phyloP scores from a whole-genome alignment of 2,797 vertebrate species.

The Darevskia nairensis region DNA sequence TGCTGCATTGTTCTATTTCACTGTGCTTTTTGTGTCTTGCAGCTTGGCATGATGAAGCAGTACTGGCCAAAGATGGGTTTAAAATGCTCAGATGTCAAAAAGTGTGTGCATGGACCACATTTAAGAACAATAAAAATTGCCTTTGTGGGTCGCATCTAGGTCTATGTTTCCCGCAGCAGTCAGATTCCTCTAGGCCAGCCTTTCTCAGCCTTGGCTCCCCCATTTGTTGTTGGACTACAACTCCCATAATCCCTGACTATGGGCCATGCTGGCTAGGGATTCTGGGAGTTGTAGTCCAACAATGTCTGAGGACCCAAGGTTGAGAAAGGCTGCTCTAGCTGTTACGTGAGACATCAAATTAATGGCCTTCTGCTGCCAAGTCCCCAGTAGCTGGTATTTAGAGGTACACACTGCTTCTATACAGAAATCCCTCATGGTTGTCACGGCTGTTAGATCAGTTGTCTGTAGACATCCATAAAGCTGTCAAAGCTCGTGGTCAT shows the following conservation, averaged over 20 bases:
- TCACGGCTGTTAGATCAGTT: background rate
- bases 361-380: background rate
- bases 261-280: no score
- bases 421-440: background rate
- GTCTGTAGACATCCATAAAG: background rate
- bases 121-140: background rate
- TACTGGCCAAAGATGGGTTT: slow-evolving; percentile 58
- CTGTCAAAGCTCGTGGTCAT: background rate
- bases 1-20: slow-evolving; percentile 54
- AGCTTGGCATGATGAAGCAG: slow-evolving; percentile 45
- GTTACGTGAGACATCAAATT: background rate
- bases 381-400: background rate
- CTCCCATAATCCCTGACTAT: no score
- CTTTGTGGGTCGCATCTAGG: background rate
- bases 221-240: no score
- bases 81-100: background rate
- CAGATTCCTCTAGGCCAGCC: no score
- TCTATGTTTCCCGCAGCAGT: background rate
- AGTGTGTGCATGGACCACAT: background rate
- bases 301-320: no score
- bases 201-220: no score
- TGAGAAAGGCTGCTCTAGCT: no score
- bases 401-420: background rate
- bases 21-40: background rate
- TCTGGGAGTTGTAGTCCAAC: no score